A percentile compares a stretch with the other conserved stretches of the same genome.
Conservation (phyloP, 2,888 invertebrate species). For the Acleris laterana region DNA sequence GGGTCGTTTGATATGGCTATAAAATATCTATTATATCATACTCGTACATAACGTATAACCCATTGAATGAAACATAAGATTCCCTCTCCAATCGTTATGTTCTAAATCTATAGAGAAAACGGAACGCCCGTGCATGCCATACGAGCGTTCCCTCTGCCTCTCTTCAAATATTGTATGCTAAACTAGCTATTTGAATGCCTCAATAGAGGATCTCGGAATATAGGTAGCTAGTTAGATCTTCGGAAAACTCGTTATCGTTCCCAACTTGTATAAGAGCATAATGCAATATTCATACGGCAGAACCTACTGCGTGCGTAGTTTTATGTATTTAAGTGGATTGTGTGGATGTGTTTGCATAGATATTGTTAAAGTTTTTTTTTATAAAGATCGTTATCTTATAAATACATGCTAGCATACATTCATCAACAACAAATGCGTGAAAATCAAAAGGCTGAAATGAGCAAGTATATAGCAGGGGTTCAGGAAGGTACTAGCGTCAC, state of each 20-base stretch:
- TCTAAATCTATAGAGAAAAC: slow-evolving; percentile 21
- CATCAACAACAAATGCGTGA: slow-evolving; percentile 22
- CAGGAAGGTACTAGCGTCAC: slow-evolving; percentile 50
- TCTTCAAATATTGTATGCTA: slow-evolving; percentile 60
- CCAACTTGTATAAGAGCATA: slow-evolving; percentile 50
- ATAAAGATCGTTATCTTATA: not conserved
- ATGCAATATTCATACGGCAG: slow-evolving; percentile 40
- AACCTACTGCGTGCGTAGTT: slow-evolving; percentile 20
- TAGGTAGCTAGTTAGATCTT: slow-evolving; percentile 48
- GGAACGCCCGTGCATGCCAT: slow-evolving; percentile 14
- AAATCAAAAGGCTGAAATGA: slow-evolving; percentile 47
- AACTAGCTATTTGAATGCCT: slow-evolving; percentile 64
- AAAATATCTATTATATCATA: not conserved
- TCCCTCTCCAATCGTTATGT: slow-evolving; percentile 7
- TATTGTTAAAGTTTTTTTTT: not conserved
- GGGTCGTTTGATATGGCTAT: not conserved
- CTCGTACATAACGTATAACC: not conserved
- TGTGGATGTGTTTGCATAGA: not conserved
- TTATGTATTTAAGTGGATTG: slow-evolving; percentile 22
- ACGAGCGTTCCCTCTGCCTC: slow-evolving; percentile 29
- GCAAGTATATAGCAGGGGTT: slow-evolving; percentile 46
- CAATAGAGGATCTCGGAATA: slow-evolving; percentile 38
- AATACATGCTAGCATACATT: slow-evolving; percentile 4
- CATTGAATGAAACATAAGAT: slow-evolving; percentile 13
- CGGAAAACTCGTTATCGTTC: slow-evolving; percentile 52